phyloP scores from a whole-genome alignment of 2,888 invertebrate species.

The Oxytorus armatus region DNA sequence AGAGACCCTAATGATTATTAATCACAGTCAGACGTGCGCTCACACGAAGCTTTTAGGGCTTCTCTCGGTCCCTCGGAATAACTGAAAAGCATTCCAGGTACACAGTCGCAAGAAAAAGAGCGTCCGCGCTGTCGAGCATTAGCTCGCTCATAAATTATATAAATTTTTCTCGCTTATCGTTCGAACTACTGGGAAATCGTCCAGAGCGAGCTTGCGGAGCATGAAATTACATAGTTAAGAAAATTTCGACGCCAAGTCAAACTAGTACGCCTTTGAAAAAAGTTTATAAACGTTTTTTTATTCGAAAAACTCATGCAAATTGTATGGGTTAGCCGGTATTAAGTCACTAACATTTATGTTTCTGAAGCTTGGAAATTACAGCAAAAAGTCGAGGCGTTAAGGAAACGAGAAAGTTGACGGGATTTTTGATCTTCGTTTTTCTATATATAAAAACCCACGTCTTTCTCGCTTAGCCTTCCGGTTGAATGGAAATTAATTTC shows the following conservation, averaged over 20 bases:
- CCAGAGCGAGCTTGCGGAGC: background rate
- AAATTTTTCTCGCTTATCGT: background rate
- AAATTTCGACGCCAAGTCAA: too few relatives aligned
- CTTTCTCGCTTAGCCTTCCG: constrained; percentile 38
- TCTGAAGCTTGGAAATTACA: background rate
- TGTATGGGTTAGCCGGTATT: too few relatives aligned
- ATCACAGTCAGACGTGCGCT: constrained; percentile 47
- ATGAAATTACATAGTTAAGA: too few relatives aligned
- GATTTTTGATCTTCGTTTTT: constrained; percentile 17
- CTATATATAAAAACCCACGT: constrained; percentile 13
- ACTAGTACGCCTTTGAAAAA: too few relatives aligned
- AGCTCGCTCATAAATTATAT: background rate
- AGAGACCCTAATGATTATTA: constrained; percentile 57
- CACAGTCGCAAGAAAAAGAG: constrained; percentile 1
- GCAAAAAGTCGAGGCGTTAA: too few relatives aligned
- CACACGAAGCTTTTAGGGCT: constrained; percentile 51
- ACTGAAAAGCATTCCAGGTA: constrained; percentile 28
- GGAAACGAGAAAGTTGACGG: background rate
- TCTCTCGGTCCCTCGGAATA: constrained; percentile 31
- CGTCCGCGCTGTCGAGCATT: too few relatives aligned
- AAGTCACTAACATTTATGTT: constrained; percentile 16
- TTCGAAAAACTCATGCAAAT: too few relatives aligned
- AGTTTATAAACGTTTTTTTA: too few relatives aligned
- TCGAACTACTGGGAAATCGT: background rate
- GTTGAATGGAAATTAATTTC: constrained; percentile 78